Percentiles rank a stretch among this genome's conserved stretches.
Evolutionary conservation across 2,113 vertebrate genomes (phyloP).

Genomic region (rat (Rattus norvegicus)): DNA sequence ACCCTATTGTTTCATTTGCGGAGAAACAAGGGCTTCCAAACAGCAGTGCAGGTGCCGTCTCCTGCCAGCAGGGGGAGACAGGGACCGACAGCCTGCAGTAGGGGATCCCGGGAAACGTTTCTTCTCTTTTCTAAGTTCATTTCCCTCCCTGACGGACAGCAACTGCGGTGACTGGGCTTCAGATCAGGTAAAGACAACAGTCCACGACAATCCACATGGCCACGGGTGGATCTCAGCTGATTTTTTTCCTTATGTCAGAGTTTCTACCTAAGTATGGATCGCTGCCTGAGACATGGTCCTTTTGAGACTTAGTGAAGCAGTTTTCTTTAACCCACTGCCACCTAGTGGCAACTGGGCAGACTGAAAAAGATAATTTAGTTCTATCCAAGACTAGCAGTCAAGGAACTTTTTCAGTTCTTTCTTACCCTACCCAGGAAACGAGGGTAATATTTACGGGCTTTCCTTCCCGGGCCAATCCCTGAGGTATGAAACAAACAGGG

Average conservation of each 20-base stretch:
- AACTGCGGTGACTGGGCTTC: background rate
- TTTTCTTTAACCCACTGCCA: conserved; percentile 84
- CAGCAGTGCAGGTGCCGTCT: background rate
- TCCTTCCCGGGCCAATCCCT: background rate
- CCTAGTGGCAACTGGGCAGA: conserved; percentile 77
- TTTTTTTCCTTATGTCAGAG: background rate
- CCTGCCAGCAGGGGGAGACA: background rate
- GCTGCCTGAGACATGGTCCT: background rate
- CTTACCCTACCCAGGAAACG: background rate
- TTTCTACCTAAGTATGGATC: background rate
- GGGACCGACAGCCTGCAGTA: background rate
- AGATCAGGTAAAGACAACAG: background rate
- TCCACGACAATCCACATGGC: background rate
- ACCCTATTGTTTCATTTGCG: background rate
- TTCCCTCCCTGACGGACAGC: background rate
- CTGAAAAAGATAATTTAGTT: fast-evolving
- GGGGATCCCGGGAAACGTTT: too few species aligned
- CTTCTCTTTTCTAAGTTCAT: background rate
- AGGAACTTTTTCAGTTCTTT: background rate
- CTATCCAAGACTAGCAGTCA: background rate
- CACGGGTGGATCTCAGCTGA: background rate
- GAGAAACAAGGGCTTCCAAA: background rate
- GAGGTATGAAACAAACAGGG: conserved; percentile 1
- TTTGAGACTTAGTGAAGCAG: conserved; percentile 19
- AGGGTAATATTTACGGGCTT: background rate